Evolutionary conservation across 37 sponge, comb jelly and placozoan species (phyloP).

Genomic region (Theonella swinhoei): DNA sequence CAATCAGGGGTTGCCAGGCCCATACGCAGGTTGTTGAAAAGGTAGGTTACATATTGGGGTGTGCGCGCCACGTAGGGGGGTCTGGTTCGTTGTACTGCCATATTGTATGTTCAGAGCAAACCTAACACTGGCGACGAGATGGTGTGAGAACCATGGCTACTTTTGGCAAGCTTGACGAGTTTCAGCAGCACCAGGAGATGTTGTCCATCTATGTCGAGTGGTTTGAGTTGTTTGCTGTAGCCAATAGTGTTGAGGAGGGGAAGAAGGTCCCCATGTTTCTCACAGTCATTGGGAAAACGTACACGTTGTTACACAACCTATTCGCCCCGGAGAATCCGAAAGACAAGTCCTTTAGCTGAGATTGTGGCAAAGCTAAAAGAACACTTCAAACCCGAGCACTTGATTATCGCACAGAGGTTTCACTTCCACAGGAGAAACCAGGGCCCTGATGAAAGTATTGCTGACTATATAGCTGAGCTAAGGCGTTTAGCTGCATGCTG

Average conservation of each 20-base stretch:
- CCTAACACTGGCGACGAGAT: not conserved
- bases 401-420: conserved; percentile 14
- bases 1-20: too few species aligned
- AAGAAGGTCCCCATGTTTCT: conserved; percentile 22
- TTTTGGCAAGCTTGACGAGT: conserved; percentile 23
- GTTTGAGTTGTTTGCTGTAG: conserved; percentile 12
- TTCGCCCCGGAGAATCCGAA: too few species aligned
- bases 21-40: too few species aligned
- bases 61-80: too few species aligned
- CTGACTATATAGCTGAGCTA: conserved; percentile 7
- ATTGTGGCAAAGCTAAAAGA: not conserved
- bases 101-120: too few species aligned
- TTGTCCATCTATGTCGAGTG: conserved; percentile 33
- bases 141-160: conserved; percentile 1
- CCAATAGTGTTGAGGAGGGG: not conserved
- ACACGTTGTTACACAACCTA: conserved; percentile 8
- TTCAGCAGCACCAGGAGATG: conserved; percentile 6
- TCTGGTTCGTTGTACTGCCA: too few species aligned
- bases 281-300: not conserved
- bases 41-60: too few species aligned
- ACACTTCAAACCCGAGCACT: conserved; percentile 6
- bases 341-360: not conserved
- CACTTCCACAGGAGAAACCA: conserved; percentile 11
- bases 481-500: conserved; percentile 14
- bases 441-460: not conserved